Percentiles rank a stretch among this genome's conserved stretches.
phyloP scores from a whole-genome alignment of 2,888 invertebrate species.

The Eupithecia subfuscata region DNA sequence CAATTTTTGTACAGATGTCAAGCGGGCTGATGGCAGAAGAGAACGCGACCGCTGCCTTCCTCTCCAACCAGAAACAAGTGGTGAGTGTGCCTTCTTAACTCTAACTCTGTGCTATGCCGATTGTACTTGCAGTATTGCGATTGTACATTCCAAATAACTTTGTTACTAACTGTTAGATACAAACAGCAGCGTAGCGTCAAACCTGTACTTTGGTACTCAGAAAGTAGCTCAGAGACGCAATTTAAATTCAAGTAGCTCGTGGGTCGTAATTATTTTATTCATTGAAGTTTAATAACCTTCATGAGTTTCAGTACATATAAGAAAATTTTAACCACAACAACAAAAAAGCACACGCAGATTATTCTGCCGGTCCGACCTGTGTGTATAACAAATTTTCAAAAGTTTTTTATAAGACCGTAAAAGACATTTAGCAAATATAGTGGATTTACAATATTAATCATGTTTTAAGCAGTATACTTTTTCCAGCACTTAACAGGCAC shows the following conservation, averaged over 20 bases:
- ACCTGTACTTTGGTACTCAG: not conserved
- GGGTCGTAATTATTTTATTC: too few relatives aligned
- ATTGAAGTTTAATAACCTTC: too few relatives aligned
- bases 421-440: not conserved
- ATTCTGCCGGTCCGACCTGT: not conserved
- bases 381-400: not conserved
- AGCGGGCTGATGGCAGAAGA: not conserved
- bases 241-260: too few relatives aligned
- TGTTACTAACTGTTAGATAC: not conserved
- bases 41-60: constrained; percentile 20
- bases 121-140: not conserved
- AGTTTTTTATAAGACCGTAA: not conserved
- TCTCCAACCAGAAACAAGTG: constrained; percentile 25
- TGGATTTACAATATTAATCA: not conserved
- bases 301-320: not conserved
- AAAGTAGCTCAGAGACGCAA: too few relatives aligned
- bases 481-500: constrained; percentile 39
- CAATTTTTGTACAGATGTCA: constrained; percentile 25
- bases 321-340: not conserved
- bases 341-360: not conserved
- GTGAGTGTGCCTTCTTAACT: constrained; percentile 19
- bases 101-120: not conserved
- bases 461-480: not conserved
- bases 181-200: too few relatives aligned
- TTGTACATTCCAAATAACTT: not conserved